Evolutionary conservation across 1,140 invertebrate species (phyloP), one percentile per base, ranked within the genome.

Genomic region (Diabrotica undecimpunctata): DNA sequence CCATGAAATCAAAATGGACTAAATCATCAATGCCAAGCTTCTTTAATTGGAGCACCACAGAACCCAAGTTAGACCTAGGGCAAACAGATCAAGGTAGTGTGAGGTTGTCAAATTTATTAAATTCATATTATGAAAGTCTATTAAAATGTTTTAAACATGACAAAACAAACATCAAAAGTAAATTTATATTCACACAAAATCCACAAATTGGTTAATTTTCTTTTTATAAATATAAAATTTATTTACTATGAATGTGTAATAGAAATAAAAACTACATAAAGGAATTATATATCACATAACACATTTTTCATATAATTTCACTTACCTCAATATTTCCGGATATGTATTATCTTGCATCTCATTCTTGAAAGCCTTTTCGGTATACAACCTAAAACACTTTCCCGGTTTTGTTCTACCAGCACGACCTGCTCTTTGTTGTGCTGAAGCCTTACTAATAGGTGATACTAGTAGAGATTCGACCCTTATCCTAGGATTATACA

Each of bases 271-370:
- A n/a, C n/a, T n/a, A n/a, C n/a, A n/a, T n/a, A n/a, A n/a, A n/a
- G n/a, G n/a, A n/a, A n/a, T n/a, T n/a, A n/a, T n/a, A n/a, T n/a
- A n/a, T n/a, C n/a, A n/a, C n/a, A n/a, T 46, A 46, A 10, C 6
- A 46, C 6, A 46, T 46, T 46, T 46, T 4, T 46, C n/a, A 10
- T 46, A 46, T 46, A 55, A 55, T 38, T n/a, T 10, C 36, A 58
- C 54, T 65, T 41, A 70, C 69, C 96, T 81, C 65, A 99, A 83
- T 82, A 99, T 99, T 84, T 99, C 98, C 0, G 98, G 97, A 80
- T 99, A 99, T 0, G 98, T 99, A 74, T 99, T 98, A 67, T 98
- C 96, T 75, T 99, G 96, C 98, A 99, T 99, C 80, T 99, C 97
- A 74, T 94, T 90, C 78, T 97, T 97, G 80, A 95, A 99, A 0